Base-by-base conservation (phyloP, 2,113 vertebrate genomes). In the Dolichallabes microphthalmus region DNA sequence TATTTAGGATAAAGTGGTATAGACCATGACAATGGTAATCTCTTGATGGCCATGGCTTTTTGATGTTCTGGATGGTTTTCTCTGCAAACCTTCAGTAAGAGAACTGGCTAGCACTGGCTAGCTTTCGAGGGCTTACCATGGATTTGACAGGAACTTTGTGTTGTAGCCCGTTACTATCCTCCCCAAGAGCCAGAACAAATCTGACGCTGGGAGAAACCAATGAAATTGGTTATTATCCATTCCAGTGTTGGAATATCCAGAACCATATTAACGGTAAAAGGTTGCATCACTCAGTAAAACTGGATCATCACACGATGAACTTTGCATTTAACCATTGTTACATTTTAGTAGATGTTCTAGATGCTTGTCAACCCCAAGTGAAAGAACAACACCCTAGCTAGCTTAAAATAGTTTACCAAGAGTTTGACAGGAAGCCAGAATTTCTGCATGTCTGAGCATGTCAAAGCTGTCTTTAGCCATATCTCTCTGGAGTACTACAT, bases 361-460 rank as follows among this genome's bases (percentile, higher is more conserved):
- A 76, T 55, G 22, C 8, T 55, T 45, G 25, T n/a, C 4, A 13
- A 53, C 27, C 6, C n/a, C 30, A 14, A 17, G 25, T 27, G 50
- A 19, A 39, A 75, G 73, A 75, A 22, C 7, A 39, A 71, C 20
- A 8, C 17, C 17, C 32, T 20, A 32, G 17, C 68, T 71, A 39
- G 68, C 68, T 71, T 39, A 39, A 19, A 32, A 39, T 2, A 17
- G 68, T 71, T 35, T 35, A 35, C 15, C 17, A 17, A 25, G 35
- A 10, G 35, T 35, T 45, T 73, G 35, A 22, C 35, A 45, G 69
- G 69, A 45, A 73, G 35, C 14, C 15, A 20, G 53, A 55, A 10
- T 78, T 52, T 78, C 75, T 78, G 52, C 74, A 57, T 77, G 74
- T 77, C 74, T 27, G 3, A 30, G 75, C 75, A 78, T 58, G 75